phyloP scores from a whole-genome alignment of 23 tunicate genomes.

The Ascidia mentula region DNA sequence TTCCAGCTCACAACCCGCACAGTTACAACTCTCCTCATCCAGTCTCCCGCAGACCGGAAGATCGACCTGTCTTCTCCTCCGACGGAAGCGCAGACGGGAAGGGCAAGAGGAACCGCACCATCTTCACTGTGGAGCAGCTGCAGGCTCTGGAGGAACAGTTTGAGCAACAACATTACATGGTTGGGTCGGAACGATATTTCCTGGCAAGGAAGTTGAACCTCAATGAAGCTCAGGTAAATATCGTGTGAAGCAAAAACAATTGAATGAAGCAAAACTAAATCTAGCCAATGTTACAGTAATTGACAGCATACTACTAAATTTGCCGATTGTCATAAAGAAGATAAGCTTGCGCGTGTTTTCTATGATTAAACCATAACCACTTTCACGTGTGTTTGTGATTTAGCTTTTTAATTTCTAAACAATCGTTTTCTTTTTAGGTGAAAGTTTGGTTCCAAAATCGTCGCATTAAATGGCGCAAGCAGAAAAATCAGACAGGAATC shows the following conservation, averaged over 20 bases:
- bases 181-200: constrained; percentile 47
- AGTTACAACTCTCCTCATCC: background rate
- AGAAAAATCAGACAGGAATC: constrained; percentile 8
- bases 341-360: too few species aligned
- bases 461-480: constrained; percentile 66
- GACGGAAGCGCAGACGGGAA: constrained; percentile 4
- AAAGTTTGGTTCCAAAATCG: constrained; percentile 82
- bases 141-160: constrained; percentile 59
- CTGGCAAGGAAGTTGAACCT: constrained; percentile 47
- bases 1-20: background rate
- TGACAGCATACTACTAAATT: too few species aligned
- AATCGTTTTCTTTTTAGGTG: constrained; percentile 22
- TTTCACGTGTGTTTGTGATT: too few species aligned
- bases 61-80: background rate
- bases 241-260: too few species aligned
- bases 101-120: constrained; percentile 50
- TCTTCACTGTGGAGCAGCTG: constrained; percentile 56
- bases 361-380: too few species aligned
- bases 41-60: background rate
- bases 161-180: constrained; percentile 51
- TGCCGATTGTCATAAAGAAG: too few species aligned
- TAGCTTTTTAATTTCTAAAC: background rate
- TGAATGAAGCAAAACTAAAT: too few species aligned
- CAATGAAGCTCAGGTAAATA: constrained; percentile 59
- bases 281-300: too few species aligned